These are phyloP conservation scores for Cotesia chilonis DNA, from an alignment of 1,140 invertebrate species.

Conservation along the genomic window DNA sequence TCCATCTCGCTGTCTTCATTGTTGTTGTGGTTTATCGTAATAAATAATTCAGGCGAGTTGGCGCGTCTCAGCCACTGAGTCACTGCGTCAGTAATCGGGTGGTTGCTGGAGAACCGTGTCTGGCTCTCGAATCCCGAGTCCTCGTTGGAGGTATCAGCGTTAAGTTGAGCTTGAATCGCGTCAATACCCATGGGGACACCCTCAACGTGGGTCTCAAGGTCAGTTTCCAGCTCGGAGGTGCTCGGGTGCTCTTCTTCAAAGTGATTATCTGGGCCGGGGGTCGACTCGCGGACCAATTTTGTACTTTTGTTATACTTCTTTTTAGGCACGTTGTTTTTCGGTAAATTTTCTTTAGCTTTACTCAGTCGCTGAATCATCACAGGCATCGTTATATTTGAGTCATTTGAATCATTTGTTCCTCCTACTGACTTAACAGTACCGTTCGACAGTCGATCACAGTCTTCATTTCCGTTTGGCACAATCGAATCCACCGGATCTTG, in stretches of 20 bases:
- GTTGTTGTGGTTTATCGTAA: slow-evolving; percentile 36
- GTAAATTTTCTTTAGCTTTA: background rate
- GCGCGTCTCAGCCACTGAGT: slow-evolving; percentile 60
- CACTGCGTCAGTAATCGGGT: slow-evolving; percentile 61
- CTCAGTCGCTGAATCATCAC: background rate
- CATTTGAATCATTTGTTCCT: slow-evolving; percentile 13
- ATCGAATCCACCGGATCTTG: slow-evolving; percentile 17
- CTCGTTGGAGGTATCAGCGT: slow-evolving; percentile 47
- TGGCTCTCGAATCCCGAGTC: slow-evolving; percentile 58
- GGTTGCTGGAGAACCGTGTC: slow-evolving; percentile 36
- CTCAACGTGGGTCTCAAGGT: slow-evolving; percentile 12
- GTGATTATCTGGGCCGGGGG: slow-evolving; percentile 34
- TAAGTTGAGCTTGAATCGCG: slow-evolving; percentile 29
- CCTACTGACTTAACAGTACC: background rate
- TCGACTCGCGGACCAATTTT: slow-evolving; percentile 48
- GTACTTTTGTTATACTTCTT: slow-evolving; percentile 35
- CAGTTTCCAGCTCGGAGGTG: slow-evolving; percentile 1
- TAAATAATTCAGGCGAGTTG: slow-evolving; percentile 56
- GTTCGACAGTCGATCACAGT: slow-evolving; percentile 20
- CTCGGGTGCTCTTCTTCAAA: background rate
- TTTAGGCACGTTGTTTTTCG: slow-evolving; percentile 17
- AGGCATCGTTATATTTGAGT: background rate
- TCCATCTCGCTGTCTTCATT: slow-evolving; percentile 41
- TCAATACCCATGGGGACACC: slow-evolving; percentile 34
- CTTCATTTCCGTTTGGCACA: slow-evolving; percentile 34